A percentile compares a stretch with the other conserved stretches of the same genome.
Conservation (phyloP, 2,888 invertebrate genomes). For the Anodontia alba region DNA sequence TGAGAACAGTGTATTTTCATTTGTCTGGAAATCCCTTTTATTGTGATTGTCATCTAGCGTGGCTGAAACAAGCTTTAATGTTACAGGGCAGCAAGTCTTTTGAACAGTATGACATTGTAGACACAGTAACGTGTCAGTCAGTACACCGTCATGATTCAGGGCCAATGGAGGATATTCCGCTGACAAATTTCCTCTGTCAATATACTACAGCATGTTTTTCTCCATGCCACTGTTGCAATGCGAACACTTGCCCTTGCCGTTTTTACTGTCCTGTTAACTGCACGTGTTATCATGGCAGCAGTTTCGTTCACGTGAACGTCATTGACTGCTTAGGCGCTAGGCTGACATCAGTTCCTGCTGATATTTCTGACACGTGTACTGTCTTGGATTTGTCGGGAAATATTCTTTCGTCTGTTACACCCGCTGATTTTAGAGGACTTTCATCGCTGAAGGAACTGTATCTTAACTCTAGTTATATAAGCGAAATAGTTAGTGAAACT, state of each 20-base stretch:
- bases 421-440: neutral
- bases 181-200: neutral
- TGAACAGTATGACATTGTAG: neutral
- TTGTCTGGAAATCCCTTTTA: neutral
- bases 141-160: neutral
- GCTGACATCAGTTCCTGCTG: neutral
- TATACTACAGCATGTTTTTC: neutral
- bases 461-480: conserved; percentile 10
- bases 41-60: conserved; percentile 6
- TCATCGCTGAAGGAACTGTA: neutral
- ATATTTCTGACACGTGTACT: neutral
- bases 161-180: neutral
- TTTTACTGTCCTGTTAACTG: neutral
- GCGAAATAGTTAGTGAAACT: conserved; percentile 18
- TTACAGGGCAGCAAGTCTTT: neutral
- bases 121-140: neutral
- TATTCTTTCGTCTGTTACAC: neutral
- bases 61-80: neutral
- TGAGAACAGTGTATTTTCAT: neutral
- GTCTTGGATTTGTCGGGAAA: neutral
- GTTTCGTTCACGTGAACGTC: neutral
- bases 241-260: neutral
- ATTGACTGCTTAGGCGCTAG: neutral
- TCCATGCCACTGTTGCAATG: neutral
- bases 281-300: conserved; percentile 1